Conservation (phyloP, 2,797 vertebrate genomes). For the Nyctibius grandis region DNA sequence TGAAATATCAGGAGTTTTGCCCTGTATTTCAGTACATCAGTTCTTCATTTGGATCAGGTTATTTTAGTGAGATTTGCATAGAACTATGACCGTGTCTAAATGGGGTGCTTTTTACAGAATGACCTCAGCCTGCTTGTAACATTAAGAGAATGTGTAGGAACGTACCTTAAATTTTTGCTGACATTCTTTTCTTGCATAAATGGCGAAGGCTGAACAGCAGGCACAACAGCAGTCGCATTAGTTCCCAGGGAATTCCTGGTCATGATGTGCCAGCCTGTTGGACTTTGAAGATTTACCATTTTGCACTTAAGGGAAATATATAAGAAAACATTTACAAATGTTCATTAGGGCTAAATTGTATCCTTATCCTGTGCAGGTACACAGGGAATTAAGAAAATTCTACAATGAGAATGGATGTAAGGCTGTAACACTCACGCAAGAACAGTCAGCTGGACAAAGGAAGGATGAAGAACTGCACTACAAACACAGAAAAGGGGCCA, state of each 20-base stretch:
- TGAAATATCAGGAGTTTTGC: neutral
- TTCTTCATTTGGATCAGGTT: neutral
- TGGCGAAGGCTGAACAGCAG: conserved; percentile 16
- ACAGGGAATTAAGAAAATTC: neutral
- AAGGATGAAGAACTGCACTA: neutral
- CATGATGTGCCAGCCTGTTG: neutral
- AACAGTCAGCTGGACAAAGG: neutral
- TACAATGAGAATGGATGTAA: conserved; percentile 34
- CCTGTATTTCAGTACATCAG: neutral
- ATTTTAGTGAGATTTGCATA: neutral
- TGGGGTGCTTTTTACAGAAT: neutral
- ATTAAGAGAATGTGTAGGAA: neutral
- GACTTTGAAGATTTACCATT: conserved; percentile 38
- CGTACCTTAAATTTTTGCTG: neutral
- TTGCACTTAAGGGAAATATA: neutral
- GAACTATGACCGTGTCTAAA: neutral
- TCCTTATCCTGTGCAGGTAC: neutral
- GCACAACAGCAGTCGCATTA: neutral
- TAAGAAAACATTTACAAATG: conserved; percentile 54
- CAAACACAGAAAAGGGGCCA: neutral
- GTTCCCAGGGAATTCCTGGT: conserved; percentile 33
- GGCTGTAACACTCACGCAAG: neutral
- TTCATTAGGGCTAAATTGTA: conserved; percentile 45
- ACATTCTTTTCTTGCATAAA: neutral
- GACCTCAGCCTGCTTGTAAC: neutral